A percentile compares a stretch with the other conserved stretches of the same genome.
These are phyloP conservation scores for Chaenodraco wilsoni DNA, from an alignment of 2,797 vertebrate species.

Conservation along the genomic window DNA sequence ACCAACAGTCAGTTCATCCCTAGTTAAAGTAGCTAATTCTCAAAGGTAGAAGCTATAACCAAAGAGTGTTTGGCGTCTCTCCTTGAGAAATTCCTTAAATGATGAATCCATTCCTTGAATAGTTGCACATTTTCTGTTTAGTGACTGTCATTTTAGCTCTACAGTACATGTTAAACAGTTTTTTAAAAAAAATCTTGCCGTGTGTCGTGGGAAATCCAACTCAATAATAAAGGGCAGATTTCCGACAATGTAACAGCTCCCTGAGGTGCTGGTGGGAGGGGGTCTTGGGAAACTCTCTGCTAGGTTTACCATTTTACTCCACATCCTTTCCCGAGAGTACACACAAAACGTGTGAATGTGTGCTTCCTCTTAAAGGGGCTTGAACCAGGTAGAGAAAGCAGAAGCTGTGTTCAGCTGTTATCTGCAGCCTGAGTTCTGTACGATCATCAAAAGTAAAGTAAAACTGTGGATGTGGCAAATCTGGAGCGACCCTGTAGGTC, in stretches of 20 bases:
- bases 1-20: neutral
- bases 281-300: conserved; percentile 66
- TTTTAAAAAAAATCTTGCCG: too few relatives aligned
- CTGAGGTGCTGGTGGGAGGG: neutral
- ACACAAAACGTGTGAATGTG: conserved; percentile 48
- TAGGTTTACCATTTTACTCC: conserved; percentile 57
- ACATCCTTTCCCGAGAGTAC: conserved; percentile 61
- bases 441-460: conserved; percentile 66
- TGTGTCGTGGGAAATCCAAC: conserved; percentile 30
- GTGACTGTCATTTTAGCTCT: neutral
- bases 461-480: conserved; percentile 50
- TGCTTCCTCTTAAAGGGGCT: conserved; percentile 63
- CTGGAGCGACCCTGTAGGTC: conserved; percentile 41
- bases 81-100: neutral
- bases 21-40: neutral
- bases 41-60: neutral
- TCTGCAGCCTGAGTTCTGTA: conserved; percentile 47
- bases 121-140: neutral
- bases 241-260: conserved; percentile 25
- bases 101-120: neutral
- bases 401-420: conserved; percentile 54
- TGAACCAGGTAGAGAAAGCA: conserved; percentile 65
- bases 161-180: neutral
- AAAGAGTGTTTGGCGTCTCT: neutral
- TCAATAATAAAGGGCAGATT: conserved; percentile 48